Percentiles rank a stretch among this genome's conserved stretches.
phyloP scores from a whole-genome alignment of 2,113 vertebrate genomes.

The Antechinus stuartii region DNA sequence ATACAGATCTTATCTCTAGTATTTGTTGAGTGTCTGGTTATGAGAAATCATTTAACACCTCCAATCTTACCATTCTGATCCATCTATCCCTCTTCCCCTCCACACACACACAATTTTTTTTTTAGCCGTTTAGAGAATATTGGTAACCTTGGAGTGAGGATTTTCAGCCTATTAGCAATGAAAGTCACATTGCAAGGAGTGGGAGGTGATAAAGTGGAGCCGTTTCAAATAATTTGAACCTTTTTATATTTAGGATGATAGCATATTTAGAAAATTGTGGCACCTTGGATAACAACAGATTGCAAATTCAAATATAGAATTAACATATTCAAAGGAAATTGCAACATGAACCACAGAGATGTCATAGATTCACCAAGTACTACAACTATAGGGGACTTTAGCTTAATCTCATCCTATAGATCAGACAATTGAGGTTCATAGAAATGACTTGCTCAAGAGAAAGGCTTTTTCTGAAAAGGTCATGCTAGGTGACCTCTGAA shows the following conservation, averaged over 20 bases:
- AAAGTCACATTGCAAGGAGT: background rate
- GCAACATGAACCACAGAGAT: background rate
- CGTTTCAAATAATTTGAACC: background rate
- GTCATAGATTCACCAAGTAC: background rate
- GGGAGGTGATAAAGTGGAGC: background rate
- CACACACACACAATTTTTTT: rapidly evolving
- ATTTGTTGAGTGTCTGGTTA: background rate
- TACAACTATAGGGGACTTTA: background rate
- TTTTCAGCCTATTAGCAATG: background rate
- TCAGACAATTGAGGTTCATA: background rate
- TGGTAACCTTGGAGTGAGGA: background rate
- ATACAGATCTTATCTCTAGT: background rate
- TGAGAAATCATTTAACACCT: background rate
- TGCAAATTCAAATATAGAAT: background rate
- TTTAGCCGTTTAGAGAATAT: background rate
- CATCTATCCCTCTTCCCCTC: background rate
- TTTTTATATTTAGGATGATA: background rate
- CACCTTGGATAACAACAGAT: background rate
- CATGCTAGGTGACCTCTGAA: background rate
- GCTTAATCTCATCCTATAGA: background rate
- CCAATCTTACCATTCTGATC: background rate
- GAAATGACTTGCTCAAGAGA: background rate
- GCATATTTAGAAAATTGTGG: background rate
- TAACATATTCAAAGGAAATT: background rate
- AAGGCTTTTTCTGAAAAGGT: background rate